Conservation (phyloP, 2,888 invertebrate genomes). For the Drosophila mimetica region DNA sequence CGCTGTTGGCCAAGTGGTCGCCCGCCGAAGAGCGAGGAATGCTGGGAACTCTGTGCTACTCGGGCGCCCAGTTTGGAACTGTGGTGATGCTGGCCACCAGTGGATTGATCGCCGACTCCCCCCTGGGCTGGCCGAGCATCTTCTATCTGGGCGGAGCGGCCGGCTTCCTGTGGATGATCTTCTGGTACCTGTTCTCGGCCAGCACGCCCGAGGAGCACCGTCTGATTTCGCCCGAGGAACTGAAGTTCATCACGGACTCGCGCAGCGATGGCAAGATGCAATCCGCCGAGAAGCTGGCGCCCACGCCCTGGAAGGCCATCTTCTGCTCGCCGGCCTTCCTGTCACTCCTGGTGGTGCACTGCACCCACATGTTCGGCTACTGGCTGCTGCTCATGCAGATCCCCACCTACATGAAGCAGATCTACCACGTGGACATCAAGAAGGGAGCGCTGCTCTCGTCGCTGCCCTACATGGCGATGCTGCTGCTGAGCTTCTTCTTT, state of each 20-base stretch:
- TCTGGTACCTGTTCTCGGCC: constrained; percentile 88
- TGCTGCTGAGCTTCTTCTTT: constrained; percentile 89
- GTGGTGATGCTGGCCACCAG: constrained; percentile 89
- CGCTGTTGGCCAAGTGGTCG: constrained; percentile 89
- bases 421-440: constrained; percentile 89
- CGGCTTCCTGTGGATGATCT: constrained; percentile 87
- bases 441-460: constrained; percentile 89
- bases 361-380: constrained; percentile 91
- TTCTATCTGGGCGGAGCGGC: constrained; percentile 90
- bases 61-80: constrained; percentile 92
- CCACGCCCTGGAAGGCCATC: constrained; percentile 91
- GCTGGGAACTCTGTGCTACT: constrained; percentile 88
- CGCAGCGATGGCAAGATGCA: constrained; percentile 80
- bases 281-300: constrained; percentile 60
- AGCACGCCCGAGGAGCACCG: constrained; percentile 88
- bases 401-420: constrained; percentile 91
- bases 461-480: constrained; percentile 90
- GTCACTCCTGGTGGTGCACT: constrained; percentile 90
- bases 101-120: constrained; percentile 88
- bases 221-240: constrained; percentile 87
- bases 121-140: constrained; percentile 90
- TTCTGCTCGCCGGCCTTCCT: constrained; percentile 91
- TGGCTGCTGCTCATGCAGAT: constrained; percentile 93
- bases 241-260: constrained; percentile 88
- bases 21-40: constrained; percentile 89